Evolutionary conservation across 1,140 invertebrate genomes (phyloP).

Genomic region (Venustaconcha ellipsiformis): DNA sequence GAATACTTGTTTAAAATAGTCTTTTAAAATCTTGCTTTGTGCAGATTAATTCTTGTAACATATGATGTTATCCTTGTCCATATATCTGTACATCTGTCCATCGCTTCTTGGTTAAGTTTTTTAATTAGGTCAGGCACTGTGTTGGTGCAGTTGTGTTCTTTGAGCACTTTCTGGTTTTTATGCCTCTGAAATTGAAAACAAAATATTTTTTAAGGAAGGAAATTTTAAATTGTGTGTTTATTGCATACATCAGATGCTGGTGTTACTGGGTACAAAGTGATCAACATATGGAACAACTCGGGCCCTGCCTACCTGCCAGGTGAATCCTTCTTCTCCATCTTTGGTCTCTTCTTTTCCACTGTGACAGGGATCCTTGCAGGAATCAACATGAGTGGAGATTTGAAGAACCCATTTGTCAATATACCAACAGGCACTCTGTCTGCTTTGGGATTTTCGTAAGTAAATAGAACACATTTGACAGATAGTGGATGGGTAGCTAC

Average conservation of each 20-base stretch:
- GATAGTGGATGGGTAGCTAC: too few relatives aligned
- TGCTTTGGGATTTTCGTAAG: slow-evolving; percentile 81
- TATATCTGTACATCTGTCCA: too few relatives aligned
- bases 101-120: too few relatives aligned
- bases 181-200: too few relatives aligned
- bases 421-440: slow-evolving; percentile 95
- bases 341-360: slow-evolving; percentile 77
- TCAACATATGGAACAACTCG: slow-evolving; percentile 85
- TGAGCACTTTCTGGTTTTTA: too few relatives aligned
- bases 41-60: too few relatives aligned
- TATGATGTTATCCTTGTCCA: too few relatives aligned
- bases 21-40: too few relatives aligned
- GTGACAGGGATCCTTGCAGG: slow-evolving; percentile 84
- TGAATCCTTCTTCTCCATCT: slow-evolving; percentile 77
- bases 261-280: slow-evolving; percentile 86
- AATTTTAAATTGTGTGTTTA: slow-evolving; percentile 14
- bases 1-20: too few relatives aligned
- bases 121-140: too few relatives aligned
- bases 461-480: background rate
- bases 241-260: slow-evolving; percentile 76
- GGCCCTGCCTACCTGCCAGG: slow-evolving; percentile 81
- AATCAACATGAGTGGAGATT: slow-evolving; percentile 97
- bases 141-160: too few relatives aligned
- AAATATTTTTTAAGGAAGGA: too few relatives aligned
- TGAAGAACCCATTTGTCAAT: slow-evolving; percentile 89